Conservation (phyloP, 2,888 invertebrate genomes). For the Drosophila melanosoma region DNA sequence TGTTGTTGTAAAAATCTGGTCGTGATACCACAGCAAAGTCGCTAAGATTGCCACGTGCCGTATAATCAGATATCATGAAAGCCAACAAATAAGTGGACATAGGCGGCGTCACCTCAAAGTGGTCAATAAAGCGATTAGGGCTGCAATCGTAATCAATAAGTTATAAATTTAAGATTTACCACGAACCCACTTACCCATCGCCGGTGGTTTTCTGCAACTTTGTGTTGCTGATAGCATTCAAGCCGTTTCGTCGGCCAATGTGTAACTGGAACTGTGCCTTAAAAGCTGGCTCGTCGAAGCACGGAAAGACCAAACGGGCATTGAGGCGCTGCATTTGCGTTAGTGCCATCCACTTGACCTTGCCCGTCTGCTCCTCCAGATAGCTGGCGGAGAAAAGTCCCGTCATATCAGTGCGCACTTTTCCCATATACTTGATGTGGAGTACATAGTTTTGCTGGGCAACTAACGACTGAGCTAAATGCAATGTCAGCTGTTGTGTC, state of each 20-base stretch:
- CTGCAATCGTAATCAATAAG: slow-evolving; percentile 38
- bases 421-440: slow-evolving; percentile 85
- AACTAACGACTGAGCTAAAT: slow-evolving; percentile 80
- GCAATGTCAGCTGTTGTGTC: slow-evolving; percentile 85
- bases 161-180: not conserved
- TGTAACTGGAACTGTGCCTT: slow-evolving; percentile 89
- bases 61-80: slow-evolving; percentile 88
- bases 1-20: slow-evolving; percentile 88
- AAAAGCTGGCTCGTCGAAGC: slow-evolving; percentile 90
- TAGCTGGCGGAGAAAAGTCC: slow-evolving; percentile 78
- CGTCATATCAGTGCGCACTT: slow-evolving; percentile 84
- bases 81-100: slow-evolving; percentile 95
- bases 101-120: slow-evolving; percentile 84
- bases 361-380: slow-evolving; percentile 49
- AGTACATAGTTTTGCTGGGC: slow-evolving; percentile 84
- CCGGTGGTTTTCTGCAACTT: slow-evolving; percentile 39
- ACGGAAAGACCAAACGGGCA: slow-evolving; percentile 90
- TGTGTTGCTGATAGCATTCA: slow-evolving; percentile 81
- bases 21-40: slow-evolving; percentile 88
- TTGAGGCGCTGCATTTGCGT: slow-evolving; percentile 89
- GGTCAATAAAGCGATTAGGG: slow-evolving; percentile 65
- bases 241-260: slow-evolving; percentile 86
- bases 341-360: slow-evolving; percentile 85
- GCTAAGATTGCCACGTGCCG: slow-evolving; percentile 52
- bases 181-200: slow-evolving; percentile 54